phyloP scores from a whole-genome alignment of 2,888 invertebrate species.

The Tachina lurida region DNA sequence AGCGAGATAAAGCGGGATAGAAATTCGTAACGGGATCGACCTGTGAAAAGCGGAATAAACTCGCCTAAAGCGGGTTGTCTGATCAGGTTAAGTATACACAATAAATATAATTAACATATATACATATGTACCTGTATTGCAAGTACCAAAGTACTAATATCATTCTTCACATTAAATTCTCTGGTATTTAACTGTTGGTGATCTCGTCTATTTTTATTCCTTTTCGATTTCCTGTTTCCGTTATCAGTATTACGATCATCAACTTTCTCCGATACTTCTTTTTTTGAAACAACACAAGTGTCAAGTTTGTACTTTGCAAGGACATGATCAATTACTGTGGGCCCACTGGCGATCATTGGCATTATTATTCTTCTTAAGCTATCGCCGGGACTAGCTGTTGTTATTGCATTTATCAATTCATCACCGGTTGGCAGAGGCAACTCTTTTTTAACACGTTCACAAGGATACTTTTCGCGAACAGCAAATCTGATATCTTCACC shows the following conservation, averaged over 20 bases:
- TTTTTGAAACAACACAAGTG: slow-evolving; percentile 84
- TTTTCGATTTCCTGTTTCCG: slow-evolving; percentile 71
- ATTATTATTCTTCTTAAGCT: slow-evolving; percentile 91
- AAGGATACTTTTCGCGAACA: slow-evolving; percentile 95
- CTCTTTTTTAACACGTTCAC: slow-evolving; percentile 88
- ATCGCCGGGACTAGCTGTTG: slow-evolving; percentile 88
- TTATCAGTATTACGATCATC: background rate
- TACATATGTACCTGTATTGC: slow-evolving; percentile 85
- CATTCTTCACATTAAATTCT: slow-evolving; percentile 85
- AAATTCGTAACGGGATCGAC: no score
- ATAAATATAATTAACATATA: background rate
- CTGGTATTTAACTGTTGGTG: slow-evolving; percentile 68
- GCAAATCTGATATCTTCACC: slow-evolving; percentile 95
- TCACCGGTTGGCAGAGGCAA: slow-evolving; percentile 83
- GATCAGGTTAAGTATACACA: no score
- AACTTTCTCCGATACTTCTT: background rate
- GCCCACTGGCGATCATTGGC: slow-evolving; percentile 94
- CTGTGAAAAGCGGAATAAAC: no score
- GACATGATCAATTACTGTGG: slow-evolving; percentile 96
- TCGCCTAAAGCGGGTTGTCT: no score
- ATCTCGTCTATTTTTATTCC: slow-evolving; percentile 73
- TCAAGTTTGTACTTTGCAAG: slow-evolving; percentile 88
- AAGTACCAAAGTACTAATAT: slow-evolving; percentile 85
- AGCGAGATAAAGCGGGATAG: no score
- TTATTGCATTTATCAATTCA: slow-evolving; percentile 85